Evolutionary conservation across 1,140 invertebrate genomes (phyloP).

Genomic region (Neomicropteryx cornuta): DNA sequence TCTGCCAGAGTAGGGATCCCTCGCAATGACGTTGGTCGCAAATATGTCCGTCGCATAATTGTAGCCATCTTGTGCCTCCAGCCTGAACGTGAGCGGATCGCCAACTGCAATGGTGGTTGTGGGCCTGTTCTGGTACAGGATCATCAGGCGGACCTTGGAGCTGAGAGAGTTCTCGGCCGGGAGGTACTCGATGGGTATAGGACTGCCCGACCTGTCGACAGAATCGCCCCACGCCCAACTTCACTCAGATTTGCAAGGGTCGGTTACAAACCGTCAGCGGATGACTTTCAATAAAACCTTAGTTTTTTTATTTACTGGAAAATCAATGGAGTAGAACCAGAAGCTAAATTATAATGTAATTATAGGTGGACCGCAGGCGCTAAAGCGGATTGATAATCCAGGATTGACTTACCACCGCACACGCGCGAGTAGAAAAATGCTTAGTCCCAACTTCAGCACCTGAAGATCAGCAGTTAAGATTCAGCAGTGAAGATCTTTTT

Average conservation of each 20-base stretch:
- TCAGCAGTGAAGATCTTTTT: too few species aligned
- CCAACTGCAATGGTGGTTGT: slow-evolving; percentile 92
- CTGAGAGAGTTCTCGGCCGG: slow-evolving; percentile 84
- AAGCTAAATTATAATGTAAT: too few species aligned
- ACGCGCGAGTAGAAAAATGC: too few species aligned
- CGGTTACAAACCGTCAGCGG: too few species aligned
- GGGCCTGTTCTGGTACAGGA: slow-evolving; percentile 78
- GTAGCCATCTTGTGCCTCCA: slow-evolving; percentile 83
- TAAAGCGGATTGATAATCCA: too few species aligned
- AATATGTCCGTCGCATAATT: slow-evolving; percentile 85
- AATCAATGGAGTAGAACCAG: too few species aligned
- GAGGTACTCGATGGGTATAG: slow-evolving; percentile 82
- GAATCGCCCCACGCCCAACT: slow-evolving; percentile 29
- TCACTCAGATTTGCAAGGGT: slow-evolving; percentile 29
- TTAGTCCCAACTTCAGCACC: too few species aligned
- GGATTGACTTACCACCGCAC: too few species aligned
- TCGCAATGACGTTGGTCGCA: slow-evolving; percentile 85
- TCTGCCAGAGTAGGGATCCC: slow-evolving; percentile 83
- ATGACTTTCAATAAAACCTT: too few species aligned
- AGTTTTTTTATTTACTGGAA: too few species aligned
- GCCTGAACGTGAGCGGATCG: slow-evolving; percentile 78
- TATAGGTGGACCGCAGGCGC: too few species aligned
- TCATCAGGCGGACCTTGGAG: slow-evolving; percentile 73
- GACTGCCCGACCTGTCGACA: slow-evolving; percentile 66
- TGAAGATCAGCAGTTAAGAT: too few species aligned